Conservation (phyloP, 2,797 vertebrate species). For the Schizothorax lantsangensis region DNA sequence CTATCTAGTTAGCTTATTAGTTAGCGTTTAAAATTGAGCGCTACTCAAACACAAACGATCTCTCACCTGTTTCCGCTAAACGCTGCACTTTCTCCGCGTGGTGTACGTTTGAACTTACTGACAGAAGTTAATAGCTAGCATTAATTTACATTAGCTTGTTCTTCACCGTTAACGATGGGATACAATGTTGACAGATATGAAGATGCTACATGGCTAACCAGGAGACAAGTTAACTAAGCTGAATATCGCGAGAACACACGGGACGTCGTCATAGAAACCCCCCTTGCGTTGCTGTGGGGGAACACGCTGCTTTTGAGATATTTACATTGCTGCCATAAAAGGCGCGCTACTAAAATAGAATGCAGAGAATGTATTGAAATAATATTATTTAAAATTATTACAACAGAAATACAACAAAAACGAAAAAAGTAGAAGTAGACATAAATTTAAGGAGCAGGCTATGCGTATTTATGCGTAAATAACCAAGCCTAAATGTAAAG, state of each 20-base stretch:
- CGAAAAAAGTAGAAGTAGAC: background rate
- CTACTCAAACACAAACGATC: background rate
- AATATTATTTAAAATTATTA: background rate
- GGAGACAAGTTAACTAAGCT: too few relatives aligned
- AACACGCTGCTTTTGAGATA: background rate
- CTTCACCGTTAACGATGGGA: background rate
- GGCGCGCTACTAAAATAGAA: conserved; percentile 15
- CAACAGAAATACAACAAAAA: background rate
- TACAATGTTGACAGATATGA: background rate
- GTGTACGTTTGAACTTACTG: too few relatives aligned
- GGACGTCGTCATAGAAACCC: conserved; percentile 35
- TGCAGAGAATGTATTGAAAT: background rate
- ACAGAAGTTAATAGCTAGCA: background rate
- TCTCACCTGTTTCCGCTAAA: conserved; percentile 6
- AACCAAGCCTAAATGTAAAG: background rate
- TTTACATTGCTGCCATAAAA: background rate
- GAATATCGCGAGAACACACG: background rate
- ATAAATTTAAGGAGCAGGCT: background rate
- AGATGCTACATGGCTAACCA: conserved; percentile 13
- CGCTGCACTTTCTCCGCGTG: background rate
- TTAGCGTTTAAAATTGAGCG: conserved; percentile 18
- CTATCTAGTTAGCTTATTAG: background rate
- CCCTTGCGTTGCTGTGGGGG: background rate
- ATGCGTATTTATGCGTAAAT: background rate
- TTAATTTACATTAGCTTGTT: background rate